Conservation (phyloP, 2,113 vertebrate genomes). For the Crotalus horridus region DNA sequence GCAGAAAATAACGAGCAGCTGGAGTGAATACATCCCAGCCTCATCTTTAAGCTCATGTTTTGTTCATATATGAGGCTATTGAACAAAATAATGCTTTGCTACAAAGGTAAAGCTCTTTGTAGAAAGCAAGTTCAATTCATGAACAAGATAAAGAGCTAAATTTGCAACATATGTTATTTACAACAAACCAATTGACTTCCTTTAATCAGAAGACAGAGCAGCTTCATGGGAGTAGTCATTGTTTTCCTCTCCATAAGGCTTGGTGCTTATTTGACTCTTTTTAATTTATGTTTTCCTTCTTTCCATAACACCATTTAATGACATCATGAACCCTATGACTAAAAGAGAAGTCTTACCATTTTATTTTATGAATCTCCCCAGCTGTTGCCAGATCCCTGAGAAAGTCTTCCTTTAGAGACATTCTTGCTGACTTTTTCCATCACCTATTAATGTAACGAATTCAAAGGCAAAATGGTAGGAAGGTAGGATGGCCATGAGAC, state of each 20-base stretch:
- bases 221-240: not conserved
- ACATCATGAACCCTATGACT: not conserved
- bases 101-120: slow-evolving; percentile 14
- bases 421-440: not conserved
- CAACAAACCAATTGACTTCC: not conserved
- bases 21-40: not conserved
- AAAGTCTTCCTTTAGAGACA: not conserved
- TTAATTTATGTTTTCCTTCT: not conserved
- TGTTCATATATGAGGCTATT: not conserved
- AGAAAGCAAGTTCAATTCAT: not conserved
- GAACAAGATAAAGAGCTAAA: slow-evolving; percentile 5
- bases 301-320: not conserved
- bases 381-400: not conserved
- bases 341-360: not conserved
- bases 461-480: not conserved
- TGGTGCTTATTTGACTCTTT: not conserved
- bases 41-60: slow-evolving; percentile 2
- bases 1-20: slow-evolving; percentile 14
- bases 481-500: accelerated
- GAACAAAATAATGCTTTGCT: slow-evolving; percentile 21
- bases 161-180: not conserved
- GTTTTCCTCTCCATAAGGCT: not conserved
- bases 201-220: not conserved
- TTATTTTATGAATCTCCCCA: not conserved
- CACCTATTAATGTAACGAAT: not conserved